phyloP scores from a whole-genome alignment of 2,888 invertebrate genomes.

The Psylliodes chrysocephalus region DNA sequence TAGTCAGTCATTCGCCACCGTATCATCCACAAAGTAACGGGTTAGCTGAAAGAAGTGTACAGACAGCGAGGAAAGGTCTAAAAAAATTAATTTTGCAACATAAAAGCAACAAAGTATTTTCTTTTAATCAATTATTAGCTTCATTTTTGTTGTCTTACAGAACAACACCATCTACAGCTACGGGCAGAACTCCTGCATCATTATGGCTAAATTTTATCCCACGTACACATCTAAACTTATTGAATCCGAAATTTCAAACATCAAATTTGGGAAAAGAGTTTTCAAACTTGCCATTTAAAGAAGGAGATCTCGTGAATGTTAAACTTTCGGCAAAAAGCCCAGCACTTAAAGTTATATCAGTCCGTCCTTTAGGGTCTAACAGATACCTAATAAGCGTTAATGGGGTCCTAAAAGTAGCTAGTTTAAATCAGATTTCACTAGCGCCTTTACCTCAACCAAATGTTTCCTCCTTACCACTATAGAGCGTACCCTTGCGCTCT shows the following conservation, averaged over 20 bases:
- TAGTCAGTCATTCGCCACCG: slow-evolving; percentile 8
- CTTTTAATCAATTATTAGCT: background rate
- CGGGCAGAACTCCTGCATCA: slow-evolving; percentile 11
- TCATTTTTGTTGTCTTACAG: slow-evolving; percentile 10
- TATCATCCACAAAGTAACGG: slow-evolving; percentile 20
- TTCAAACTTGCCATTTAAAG: slow-evolving; percentile 5
- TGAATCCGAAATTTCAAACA: slow-evolving; percentile 14
- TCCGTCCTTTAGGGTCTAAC: slow-evolving; percentile 3
- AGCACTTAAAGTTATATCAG: background rate
- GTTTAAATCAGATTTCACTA: slow-evolving; percentile 17
- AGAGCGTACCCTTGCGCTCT: no score
- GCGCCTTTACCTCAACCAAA: slow-evolving; percentile 4
- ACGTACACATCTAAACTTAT: background rate
- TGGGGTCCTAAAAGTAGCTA: slow-evolving; percentile 6
- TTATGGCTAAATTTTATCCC: slow-evolving; percentile 16
- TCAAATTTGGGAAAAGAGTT: background rate
- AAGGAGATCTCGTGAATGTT: slow-evolving; percentile 5
- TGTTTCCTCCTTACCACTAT: no score
- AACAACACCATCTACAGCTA: slow-evolving; percentile 15
- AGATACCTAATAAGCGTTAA: slow-evolving; percentile 5
- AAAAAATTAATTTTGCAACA: slow-evolving; percentile 9
- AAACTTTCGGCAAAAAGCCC: slow-evolving; percentile 1
- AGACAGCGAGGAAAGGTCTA: slow-evolving; percentile 10
- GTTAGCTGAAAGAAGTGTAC: slow-evolving; percentile 6
- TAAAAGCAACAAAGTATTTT: background rate